Evolutionary conservation across 2,797 vertebrate genomes (phyloP).

Genomic region (Zalophus californianus): DNA sequence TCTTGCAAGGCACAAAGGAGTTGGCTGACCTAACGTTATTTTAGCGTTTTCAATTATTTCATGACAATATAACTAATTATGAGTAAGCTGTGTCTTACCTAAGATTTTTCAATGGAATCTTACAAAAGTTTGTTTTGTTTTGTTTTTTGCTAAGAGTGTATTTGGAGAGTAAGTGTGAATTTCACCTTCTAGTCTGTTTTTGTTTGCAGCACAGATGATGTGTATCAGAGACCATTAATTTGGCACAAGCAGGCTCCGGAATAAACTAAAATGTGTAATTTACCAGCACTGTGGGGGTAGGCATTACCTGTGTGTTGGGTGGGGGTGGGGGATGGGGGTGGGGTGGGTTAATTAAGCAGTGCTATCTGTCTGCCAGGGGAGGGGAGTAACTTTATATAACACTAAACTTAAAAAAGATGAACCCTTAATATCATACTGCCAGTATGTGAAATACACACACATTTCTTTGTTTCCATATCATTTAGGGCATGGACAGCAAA

Average conservation of each 20-base stretch:
- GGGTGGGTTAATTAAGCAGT: not conserved
- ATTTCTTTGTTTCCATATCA: not conserved
- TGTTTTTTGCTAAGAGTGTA: not conserved
- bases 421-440: not conserved
- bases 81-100: not conserved
- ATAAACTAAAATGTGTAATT: not conserved
- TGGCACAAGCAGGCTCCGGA: not conserved
- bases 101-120: not conserved
- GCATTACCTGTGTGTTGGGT: no score
- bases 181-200: constrained; percentile 26
- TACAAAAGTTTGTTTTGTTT: not conserved
- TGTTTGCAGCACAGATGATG: not conserved
- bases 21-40: not conserved
- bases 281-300: not conserved
- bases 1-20: constrained; percentile 16
- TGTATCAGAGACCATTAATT: not conserved
- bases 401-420: constrained; percentile 1
- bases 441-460: not conserved
- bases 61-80: not conserved
- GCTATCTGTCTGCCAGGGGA: not conserved
- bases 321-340: no score
- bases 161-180: constrained; percentile 25
- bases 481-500: constrained; percentile 32
- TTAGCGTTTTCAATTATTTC: constrained; percentile 17
- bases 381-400: not conserved